These are phyloP conservation scores for Megalops cyprinoides DNA, from an alignment of 2,797 vertebrate species.

Conservation along the genomic window DNA sequence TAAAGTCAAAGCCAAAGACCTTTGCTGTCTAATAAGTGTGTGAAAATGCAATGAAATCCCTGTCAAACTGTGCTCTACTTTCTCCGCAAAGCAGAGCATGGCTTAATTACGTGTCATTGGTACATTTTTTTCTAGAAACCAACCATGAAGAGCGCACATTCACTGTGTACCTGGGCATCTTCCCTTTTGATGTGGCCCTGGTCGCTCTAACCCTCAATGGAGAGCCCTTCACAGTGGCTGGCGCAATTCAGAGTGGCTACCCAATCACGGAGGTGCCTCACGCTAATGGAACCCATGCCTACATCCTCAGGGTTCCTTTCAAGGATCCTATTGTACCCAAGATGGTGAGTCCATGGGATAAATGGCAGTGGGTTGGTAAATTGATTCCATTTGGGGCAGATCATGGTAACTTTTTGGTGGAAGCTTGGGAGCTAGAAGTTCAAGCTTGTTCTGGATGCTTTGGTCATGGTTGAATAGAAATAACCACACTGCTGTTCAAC, in stretches of 20 bases:
- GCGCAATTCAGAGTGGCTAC: constrained; percentile 43
- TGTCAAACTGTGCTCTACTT: too few relatives aligned
- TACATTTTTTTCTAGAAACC: constrained; percentile 59
- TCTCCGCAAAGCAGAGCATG: too few relatives aligned
- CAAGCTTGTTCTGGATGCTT: too few relatives aligned
- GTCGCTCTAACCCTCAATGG: constrained; percentile 65
- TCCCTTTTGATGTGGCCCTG: constrained; percentile 72
- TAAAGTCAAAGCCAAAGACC: not conserved
- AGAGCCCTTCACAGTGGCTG: constrained; percentile 39
- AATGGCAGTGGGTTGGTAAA: not conserved
- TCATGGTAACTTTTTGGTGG: not conserved
- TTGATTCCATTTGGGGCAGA: not conserved
- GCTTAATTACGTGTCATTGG: not conserved
- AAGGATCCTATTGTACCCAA: constrained; percentile 59
- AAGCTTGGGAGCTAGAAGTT: fast-evolving
- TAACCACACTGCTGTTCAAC: too few relatives aligned
- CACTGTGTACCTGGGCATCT: constrained; percentile 66
- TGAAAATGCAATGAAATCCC: too few relatives aligned
- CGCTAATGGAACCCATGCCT: constrained; percentile 63
- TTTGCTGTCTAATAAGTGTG: not conserved
- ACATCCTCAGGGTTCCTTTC: constrained; percentile 71
- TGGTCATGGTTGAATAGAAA: constrained; percentile 46
- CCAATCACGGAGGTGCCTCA: constrained; percentile 52
- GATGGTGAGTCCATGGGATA: constrained; percentile 35
- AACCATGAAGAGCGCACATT: constrained; percentile 63